Percentiles rank a stretch among this genome's conserved stretches.
These are phyloP conservation scores for Tridacna gigas DNA, from an alignment of 2,888 invertebrate species.

Conservation along the genomic window DNA sequence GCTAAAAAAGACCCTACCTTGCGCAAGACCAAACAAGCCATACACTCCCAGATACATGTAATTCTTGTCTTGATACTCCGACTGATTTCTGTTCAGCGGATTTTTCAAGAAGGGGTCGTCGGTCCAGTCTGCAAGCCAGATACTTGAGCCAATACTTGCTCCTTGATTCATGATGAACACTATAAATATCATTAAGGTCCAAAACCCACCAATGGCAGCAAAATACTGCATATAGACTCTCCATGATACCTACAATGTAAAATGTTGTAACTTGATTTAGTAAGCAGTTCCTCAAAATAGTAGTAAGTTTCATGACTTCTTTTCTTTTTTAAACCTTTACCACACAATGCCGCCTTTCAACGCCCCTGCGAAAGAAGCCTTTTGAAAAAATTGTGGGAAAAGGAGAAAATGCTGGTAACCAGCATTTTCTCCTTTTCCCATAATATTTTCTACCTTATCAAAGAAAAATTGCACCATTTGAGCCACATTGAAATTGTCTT, in stretches of 20 bases:
- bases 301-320: too few species aligned
- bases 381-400: neutral
- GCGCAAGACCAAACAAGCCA: constrained; percentile 81
- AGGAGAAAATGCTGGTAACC: neutral
- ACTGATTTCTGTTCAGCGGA: constrained; percentile 64
- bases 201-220: constrained; percentile 90
- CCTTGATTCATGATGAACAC: constrained; percentile 80
- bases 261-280: neutral
- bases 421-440: neutral
- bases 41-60: constrained; percentile 85
- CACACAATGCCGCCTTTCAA: neutral
- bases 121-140: constrained; percentile 84
- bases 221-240: constrained; percentile 95
- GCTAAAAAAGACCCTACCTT: constrained; percentile 72
- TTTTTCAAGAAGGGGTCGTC: constrained; percentile 77
- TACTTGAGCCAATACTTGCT: constrained; percentile 75
- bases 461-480: too few species aligned
- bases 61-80: constrained; percentile 68
- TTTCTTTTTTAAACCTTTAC: neutral
- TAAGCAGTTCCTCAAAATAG: too few species aligned
- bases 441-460: neutral
- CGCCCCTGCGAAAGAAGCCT: neutral
- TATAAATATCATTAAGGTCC: constrained; percentile 91
- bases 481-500: too few species aligned
- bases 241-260: constrained; percentile 89